Conservation (phyloP, 2,797 vertebrate genomes). For the Gallinago stenura region DNA sequence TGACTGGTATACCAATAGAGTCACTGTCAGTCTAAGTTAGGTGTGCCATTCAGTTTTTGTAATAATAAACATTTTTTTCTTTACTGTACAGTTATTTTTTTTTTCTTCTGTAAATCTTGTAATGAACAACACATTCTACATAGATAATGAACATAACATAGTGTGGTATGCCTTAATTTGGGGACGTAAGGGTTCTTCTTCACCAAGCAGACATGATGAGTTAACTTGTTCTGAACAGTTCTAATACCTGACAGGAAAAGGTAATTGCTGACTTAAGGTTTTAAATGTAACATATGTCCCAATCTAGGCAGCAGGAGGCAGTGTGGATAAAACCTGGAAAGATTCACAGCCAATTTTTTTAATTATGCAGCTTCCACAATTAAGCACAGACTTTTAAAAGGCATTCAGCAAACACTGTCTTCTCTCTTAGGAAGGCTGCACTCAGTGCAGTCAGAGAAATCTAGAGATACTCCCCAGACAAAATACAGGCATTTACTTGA, state of each 20-base stretch:
- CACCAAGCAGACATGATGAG: not conserved
- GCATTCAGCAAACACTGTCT: not conserved
- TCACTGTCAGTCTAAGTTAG: not conserved
- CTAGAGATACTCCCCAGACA: not conserved
- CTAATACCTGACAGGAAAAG: not conserved
- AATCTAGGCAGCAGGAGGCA: not conserved
- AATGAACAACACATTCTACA: not conserved
- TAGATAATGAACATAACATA: not conserved
- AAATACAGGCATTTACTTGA: not conserved
- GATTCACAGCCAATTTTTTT: not conserved
- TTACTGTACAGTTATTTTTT: not conserved
- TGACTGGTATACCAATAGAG: not conserved
- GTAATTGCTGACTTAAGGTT: not conserved
- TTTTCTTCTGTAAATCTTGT: not conserved
- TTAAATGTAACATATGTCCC: not conserved
- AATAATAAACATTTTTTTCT: not conserved
- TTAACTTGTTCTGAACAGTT: not conserved
- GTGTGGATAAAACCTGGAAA: not conserved
- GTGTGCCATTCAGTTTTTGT: not conserved
- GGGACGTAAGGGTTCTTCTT: not conserved
- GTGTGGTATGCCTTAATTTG: not conserved
- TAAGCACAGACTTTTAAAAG: not conserved
- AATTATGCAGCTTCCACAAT: not conserved
- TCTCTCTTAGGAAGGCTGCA: not conserved
- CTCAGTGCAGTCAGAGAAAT: not conserved